phyloP scores from a whole-genome alignment of 2,113 vertebrate genomes.

The Notothenia rossii region DNA sequence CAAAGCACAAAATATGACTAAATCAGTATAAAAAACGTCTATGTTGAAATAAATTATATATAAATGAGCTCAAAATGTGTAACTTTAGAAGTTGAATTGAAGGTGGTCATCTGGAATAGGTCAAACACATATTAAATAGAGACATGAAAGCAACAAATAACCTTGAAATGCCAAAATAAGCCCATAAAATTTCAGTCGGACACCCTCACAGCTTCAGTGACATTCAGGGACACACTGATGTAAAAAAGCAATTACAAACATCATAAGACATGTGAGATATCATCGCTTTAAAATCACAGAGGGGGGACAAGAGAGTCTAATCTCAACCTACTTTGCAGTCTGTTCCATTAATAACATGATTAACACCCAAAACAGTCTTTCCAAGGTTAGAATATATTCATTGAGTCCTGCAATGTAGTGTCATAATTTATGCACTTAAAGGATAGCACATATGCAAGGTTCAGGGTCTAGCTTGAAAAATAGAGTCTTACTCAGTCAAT shows the following conservation, averaged over 20 bases:
- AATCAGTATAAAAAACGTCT: background rate
- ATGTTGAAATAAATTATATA: too few relatives aligned
- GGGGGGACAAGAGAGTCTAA: slow-evolving; percentile 29
- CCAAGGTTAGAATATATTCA: slow-evolving; percentile 56
- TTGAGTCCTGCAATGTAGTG: slow-evolving; percentile 1
- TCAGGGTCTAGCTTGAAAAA: slow-evolving; percentile 1
- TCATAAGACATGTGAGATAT: slow-evolving; percentile 59
- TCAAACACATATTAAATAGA: background rate
- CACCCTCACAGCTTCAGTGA: slow-evolving; percentile 26
- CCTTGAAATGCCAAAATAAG: slow-evolving; percentile 32
- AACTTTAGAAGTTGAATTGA: background rate
- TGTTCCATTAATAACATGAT: slow-evolving; percentile 40
- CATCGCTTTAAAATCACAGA: slow-evolving; percentile 45
- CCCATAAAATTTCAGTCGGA: background rate
- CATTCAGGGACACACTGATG: slow-evolving; percentile 38
- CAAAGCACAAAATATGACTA: background rate
- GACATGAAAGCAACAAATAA: slow-evolving; percentile 12
- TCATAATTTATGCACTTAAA: slow-evolving; percentile 28
- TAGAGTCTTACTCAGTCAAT: slow-evolving; percentile 1
- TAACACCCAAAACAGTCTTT: slow-evolving; percentile 35
- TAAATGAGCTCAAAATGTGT: background rate
- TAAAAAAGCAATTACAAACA: slow-evolving; percentile 65
- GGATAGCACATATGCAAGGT: background rate
- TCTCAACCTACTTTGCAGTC: slow-evolving; percentile 27
- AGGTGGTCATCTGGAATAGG: background rate